Evolutionary conservation across 2,797 vertebrate species (phyloP), one percentile per base, ranked within the genome.

Genomic region (Halcyon leucocephala): DNA sequence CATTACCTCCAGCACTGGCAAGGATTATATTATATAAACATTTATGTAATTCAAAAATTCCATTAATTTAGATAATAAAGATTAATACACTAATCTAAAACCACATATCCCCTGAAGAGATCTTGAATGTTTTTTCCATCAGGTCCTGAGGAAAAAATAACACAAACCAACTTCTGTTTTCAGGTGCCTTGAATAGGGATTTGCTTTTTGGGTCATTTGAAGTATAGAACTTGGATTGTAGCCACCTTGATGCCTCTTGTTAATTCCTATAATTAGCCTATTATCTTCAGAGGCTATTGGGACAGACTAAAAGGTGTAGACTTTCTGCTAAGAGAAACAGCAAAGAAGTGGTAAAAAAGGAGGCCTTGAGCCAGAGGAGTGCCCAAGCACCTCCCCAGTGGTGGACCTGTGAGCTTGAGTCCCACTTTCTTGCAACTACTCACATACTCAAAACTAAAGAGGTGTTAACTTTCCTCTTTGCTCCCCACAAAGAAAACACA

Each of bases 1-100:
- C 93, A 94, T 96, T 85, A 96, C 93, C 93, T 96, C 86, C 93
- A 95, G 97, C 91, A 84, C 55, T 96, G 88, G 90, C 95, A 97
- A 78, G 86, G 69, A 86, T 65, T 94, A 48, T 41, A 76, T 82
- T 96, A 78, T 35, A 89, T 90, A 97, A 97, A 96, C 77, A 88
- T 72, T 66, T 86, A 58, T 86, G 82, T 64, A 96, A 96, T 61
- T 52, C 41, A 77, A 96, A 96, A 89, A 95, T 88, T 92, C 74
- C 79, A 96, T 90, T 96, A 94, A 89, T 90, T 90, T 96, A 95
- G 95, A 95, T 94, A 94, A 94, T 90, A 93, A 93, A 96, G 94
- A 97, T 94, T 95, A 94, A 90, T 91, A 52, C 31, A 44, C 29
- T 79, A 89, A 82, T 79, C 67, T 94, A 91, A 96, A 95, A 74